Evolutionary conservation across 2,888 invertebrate genomes (phyloP).

Genomic region (Epirrhoe tristata): DNA sequence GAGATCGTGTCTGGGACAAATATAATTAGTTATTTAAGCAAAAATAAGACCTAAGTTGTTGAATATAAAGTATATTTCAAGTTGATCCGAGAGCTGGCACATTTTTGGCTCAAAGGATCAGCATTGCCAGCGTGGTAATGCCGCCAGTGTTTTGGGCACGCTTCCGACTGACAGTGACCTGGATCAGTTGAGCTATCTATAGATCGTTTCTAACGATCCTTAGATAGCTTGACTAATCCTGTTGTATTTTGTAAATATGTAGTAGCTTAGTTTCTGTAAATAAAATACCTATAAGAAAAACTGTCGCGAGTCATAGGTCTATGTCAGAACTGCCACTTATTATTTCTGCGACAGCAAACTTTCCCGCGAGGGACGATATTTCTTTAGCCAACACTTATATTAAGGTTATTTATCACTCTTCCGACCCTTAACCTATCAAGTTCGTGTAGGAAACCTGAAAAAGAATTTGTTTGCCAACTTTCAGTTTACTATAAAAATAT

Average conservation of each 20-base stretch:
- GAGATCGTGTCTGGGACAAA: too few relatives aligned
- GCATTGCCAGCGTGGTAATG: too few relatives aligned
- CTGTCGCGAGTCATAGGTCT: neutral
- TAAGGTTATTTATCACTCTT: constrained; percentile 28
- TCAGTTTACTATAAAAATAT: neutral
- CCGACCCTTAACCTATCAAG: constrained; percentile 14
- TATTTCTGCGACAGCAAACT: constrained; percentile 13
- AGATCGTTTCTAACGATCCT: too few relatives aligned
- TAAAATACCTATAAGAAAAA: too few relatives aligned
- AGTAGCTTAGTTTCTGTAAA: too few relatives aligned
- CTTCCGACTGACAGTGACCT: too few relatives aligned
- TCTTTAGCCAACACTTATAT: constrained; percentile 26
- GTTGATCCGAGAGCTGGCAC: too few relatives aligned
- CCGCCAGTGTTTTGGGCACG: too few relatives aligned
- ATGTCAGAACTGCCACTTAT: constrained; percentile 17
- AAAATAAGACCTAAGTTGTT: neutral
- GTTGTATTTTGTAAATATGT: too few relatives aligned
- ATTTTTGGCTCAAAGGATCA: too few relatives aligned
- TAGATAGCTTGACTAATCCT: too few relatives aligned
- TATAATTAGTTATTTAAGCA: neutral
- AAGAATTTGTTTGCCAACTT: neutral
- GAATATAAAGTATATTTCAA: neutral
- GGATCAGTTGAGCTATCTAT: too few relatives aligned
- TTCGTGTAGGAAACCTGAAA: constrained; percentile 6
- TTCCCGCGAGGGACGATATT: constrained; percentile 13